These are phyloP conservation scores for Notarius quadriscutis DNA, from an alignment of 2,113 vertebrate genomes.

Conservation along the genomic window DNA sequence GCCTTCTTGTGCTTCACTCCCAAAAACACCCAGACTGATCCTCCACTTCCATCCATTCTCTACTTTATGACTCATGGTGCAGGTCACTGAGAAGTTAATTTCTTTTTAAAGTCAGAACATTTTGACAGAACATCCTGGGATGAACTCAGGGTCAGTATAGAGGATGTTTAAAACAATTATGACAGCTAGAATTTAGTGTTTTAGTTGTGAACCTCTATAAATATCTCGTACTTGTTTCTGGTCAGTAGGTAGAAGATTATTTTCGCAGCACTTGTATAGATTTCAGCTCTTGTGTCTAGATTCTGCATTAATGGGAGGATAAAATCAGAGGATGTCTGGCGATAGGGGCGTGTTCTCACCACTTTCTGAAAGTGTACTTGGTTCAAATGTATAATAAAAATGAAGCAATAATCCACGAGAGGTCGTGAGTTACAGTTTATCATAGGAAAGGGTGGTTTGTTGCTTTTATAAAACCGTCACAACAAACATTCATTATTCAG, in stretches of 20 bases:
- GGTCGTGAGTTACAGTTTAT: neutral
- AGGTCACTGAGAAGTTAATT: neutral
- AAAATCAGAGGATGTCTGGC: neutral
- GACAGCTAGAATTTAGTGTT: neutral
- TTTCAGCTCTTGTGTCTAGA: neutral
- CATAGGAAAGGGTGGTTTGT: too few relatives aligned
- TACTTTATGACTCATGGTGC: neutral
- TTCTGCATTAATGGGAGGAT: neutral
- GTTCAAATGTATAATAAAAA: neutral
- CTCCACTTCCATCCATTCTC: neutral
- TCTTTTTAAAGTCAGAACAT: constrained; percentile 1
- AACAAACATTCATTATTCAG: too few relatives aligned
- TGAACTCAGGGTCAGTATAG: neutral
- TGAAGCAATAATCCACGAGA: neutral
- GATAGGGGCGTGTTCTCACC: neutral
- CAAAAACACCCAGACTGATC: neutral
- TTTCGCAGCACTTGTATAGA: neutral
- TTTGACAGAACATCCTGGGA: neutral
- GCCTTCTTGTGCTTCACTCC: neutral
- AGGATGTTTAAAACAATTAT: neutral
- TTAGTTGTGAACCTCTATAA: neutral
- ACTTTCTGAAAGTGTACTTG: too few relatives aligned
- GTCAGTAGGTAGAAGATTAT: neutral
- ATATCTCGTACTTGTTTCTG: neutral
- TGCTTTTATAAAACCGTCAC: too few relatives aligned